phyloP scores from a whole-genome alignment of 2,888 invertebrate species.

The Acrobasis repandana region DNA sequence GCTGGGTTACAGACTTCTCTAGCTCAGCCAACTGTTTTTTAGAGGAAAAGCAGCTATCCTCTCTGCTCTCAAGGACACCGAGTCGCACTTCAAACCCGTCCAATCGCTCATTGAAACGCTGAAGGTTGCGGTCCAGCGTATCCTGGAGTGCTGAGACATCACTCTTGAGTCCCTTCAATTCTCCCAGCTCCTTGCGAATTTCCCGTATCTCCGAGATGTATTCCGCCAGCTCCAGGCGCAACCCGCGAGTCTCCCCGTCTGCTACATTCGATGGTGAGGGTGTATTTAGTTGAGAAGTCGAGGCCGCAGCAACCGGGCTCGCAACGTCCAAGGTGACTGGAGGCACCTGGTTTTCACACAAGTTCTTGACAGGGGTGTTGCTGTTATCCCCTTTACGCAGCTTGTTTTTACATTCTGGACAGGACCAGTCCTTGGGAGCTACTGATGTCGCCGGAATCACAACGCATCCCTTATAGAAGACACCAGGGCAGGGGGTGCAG shows the following conservation, averaged over 20 bases:
- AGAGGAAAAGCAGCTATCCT: background rate
- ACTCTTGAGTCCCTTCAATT: background rate
- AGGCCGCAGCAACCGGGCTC: background rate
- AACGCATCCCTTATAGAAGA: background rate
- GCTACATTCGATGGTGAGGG: background rate
- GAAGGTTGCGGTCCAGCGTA: background rate
- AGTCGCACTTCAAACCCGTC: background rate
- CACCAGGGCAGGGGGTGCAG: background rate
- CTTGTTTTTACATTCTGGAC: background rate
- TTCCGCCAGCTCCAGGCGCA: background rate
- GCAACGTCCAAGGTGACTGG: slow-evolving; percentile 32
- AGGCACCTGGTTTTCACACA: background rate
- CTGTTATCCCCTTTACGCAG: background rate
- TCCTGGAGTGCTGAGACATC: background rate
- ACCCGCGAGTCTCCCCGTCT: background rate
- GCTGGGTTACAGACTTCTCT: background rate
- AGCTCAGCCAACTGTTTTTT: background rate
- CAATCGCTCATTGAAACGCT: background rate
- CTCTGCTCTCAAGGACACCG: background rate
- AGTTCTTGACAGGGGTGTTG: background rate
- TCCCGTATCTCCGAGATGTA: background rate
- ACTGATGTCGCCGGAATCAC: background rate
- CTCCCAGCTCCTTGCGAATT: background rate
- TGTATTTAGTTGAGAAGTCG: background rate
- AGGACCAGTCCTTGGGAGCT: background rate